phyloP scores from a whole-genome alignment of 2,888 invertebrate species.

The Erynnis tages region DNA sequence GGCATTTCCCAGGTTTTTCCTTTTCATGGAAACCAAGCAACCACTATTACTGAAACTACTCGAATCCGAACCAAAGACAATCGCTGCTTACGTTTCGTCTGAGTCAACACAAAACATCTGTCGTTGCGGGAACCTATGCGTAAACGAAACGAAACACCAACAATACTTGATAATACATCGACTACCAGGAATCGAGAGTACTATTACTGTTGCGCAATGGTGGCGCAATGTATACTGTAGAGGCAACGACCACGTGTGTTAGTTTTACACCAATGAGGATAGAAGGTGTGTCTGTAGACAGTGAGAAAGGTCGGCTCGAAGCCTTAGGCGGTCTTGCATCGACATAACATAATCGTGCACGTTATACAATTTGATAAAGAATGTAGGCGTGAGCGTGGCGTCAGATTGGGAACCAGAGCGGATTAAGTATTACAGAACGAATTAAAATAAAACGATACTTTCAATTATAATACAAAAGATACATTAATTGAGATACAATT shows the following conservation, averaged over 20 bases:
- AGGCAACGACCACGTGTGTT: background rate
- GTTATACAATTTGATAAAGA: constrained; percentile 18
- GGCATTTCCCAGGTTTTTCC: no score
- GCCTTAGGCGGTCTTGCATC: constrained; percentile 17
- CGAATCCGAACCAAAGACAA: constrained; percentile 1
- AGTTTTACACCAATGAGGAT: constrained; percentile 7
- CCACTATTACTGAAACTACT: background rate
- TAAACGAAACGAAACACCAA: background rate
- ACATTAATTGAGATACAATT: no score
- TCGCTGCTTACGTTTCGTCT: constrained; percentile 12
- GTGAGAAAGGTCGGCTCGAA: constrained; percentile 22
- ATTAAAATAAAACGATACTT: background rate
- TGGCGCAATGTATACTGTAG: constrained; percentile 2
- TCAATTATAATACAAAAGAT: no score
- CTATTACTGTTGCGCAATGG: background rate
- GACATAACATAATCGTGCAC: constrained; percentile 21
- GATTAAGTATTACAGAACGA: no score
- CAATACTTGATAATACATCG: constrained; percentile 9
- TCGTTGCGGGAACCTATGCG: background rate
- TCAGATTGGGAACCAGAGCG: no score
- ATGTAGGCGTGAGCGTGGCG: constrained; percentile 1
- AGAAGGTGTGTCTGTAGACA: constrained; percentile 19
- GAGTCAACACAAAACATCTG: constrained; percentile 20
- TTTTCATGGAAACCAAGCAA: no score
- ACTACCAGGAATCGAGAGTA: background rate